phyloP scores from a whole-genome alignment of 2,888 invertebrate genomes.

The Zeuzera pyrina region DNA sequence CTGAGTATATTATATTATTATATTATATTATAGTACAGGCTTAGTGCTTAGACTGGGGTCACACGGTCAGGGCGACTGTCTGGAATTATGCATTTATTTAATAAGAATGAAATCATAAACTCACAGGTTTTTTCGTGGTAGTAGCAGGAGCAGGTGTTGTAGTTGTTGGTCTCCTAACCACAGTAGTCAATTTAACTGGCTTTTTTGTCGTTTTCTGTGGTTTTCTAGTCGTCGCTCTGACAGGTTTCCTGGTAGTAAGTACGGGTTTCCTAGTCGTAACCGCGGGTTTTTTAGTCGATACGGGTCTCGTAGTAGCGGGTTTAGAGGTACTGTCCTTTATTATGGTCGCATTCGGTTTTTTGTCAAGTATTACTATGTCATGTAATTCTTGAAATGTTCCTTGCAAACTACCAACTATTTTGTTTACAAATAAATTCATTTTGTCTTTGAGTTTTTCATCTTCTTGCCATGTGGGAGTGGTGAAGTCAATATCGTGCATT shows the following conservation, averaged over 20 bases:
- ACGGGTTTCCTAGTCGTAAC: slow-evolving; percentile 54
- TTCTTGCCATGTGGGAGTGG: slow-evolving; percentile 83
- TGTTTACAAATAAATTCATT: slow-evolving; percentile 86
- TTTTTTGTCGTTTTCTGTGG: slow-evolving; percentile 54
- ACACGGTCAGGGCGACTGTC: slow-evolving; percentile 9
- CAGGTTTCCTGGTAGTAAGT: slow-evolving; percentile 58
- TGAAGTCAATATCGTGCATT: slow-evolving; percentile 75
- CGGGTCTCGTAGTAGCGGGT: slow-evolving; percentile 50
- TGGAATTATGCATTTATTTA: too few species aligned
- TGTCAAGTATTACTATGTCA: slow-evolving; percentile 77
- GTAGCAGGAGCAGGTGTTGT: slow-evolving; percentile 30
- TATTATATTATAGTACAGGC: too few species aligned
- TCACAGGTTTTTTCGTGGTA: slow-evolving; percentile 51
- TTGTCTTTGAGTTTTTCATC: slow-evolving; percentile 84
- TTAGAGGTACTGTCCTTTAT: slow-evolving; percentile 38
- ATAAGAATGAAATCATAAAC: slow-evolving; percentile 13
- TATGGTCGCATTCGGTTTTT: slow-evolving; percentile 51
- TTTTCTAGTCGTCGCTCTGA: slow-evolving; percentile 49
- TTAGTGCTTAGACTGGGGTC: slow-evolving; percentile 14
- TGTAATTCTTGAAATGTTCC: slow-evolving; percentile 87
- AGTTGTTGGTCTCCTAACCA: slow-evolving; percentile 19
- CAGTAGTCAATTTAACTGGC: slow-evolving; percentile 45
- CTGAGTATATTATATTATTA: too few species aligned
- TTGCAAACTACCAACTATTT: slow-evolving; percentile 87
- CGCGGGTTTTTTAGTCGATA: slow-evolving; percentile 36